Base-by-base conservation (phyloP, 2,797 vertebrate species). In the Pterois miles region DNA sequence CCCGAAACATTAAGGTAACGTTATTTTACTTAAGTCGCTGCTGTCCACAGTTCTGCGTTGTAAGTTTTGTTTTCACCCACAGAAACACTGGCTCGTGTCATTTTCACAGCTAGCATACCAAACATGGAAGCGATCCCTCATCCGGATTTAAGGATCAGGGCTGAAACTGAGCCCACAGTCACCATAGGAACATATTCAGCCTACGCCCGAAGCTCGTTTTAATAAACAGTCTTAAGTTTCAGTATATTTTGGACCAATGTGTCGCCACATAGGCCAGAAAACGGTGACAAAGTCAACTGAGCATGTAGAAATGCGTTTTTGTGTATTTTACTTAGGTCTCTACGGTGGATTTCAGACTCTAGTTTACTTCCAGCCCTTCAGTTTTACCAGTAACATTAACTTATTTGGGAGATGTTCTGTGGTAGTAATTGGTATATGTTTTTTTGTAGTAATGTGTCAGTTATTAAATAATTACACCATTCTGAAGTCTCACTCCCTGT, bases 51-150 rank as follows among this genome's bases (percentile, higher is more conserved):
- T 2, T 10, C 0, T 13, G 1, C 13, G 8, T 2, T n/a, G 4
- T 5, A 8, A 1, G 36, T 2, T 4, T 6, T 10, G 1, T 50
- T 5, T 13, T 3, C 13, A 31, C 0, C 2, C 4, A 0, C 2
- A 31, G 1, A 2, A 1, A 8, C 10, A 12, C 6, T 22, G 56
- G 8, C 4, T 36, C 9, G 3, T 53, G 33, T 53, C 66, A 4
- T 66, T 54, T 75, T 43, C 40, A 50, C 4, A 5, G 27, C 3
- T 11, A 34, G 52, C 16, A 50, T 16, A 33, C 78, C 38, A 81
- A 85, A 91, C 77, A 90, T 88, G 84, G 86, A 78, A 64, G 40
- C 71, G 29, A 65, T 54, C 8, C 25, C 20, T 10, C 13, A 11
- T 3, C 31, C 16, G 54, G 33, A 36, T 38, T 46, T 29, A 33